A percentile compares a stretch with the other conserved stretches of the same genome.
Conservation (phyloP, 2,113 vertebrate genomes). For the Gymnocephalus cernua region DNA sequence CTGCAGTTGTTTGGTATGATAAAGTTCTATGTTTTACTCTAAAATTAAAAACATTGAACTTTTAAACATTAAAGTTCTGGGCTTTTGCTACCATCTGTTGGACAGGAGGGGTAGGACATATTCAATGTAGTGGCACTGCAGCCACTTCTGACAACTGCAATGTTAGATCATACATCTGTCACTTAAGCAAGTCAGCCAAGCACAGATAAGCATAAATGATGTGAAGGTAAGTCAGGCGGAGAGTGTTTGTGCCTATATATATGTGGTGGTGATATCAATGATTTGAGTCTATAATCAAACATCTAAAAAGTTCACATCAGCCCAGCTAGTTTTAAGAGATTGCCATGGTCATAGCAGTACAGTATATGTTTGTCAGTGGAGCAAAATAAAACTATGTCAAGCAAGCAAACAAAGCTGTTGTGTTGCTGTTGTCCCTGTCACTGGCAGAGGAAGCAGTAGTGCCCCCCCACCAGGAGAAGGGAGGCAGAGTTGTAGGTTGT, state of each 20-base stretch:
- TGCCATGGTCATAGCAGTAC: constrained; percentile 73
- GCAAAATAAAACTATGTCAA: constrained; percentile 47
- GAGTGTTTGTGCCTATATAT: constrained; percentile 20
- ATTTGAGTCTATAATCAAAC: constrained; percentile 23
- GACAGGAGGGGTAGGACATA: constrained; percentile 1
- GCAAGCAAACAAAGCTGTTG: constrained; percentile 70
- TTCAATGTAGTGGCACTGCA: background rate
- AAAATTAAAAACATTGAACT: background rate
- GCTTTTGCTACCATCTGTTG: constrained; percentile 58
- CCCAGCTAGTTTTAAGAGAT: constrained; percentile 64
- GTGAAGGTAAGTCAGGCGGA: constrained; percentile 12
- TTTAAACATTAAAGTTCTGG: background rate
- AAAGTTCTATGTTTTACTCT: background rate
- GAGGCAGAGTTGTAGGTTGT: constrained; percentile 21
- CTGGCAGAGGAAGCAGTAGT: constrained; percentile 38
- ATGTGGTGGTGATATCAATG: constrained; percentile 29
- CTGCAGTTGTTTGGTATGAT: constrained; percentile 58
- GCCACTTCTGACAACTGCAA: constrained; percentile 61
- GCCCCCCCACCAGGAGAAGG: constrained; percentile 21
- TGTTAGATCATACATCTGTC: constrained; percentile 39
- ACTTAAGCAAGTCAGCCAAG: constrained; percentile 38
- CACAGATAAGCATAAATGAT: constrained; percentile 19
- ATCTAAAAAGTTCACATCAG: constrained; percentile 46
- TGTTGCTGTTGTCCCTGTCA: constrained; percentile 39
- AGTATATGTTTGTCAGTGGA: constrained; percentile 54